These are phyloP conservation scores for Paradoxurus hermaphroditus DNA, from an alignment of 2,113 vertebrate genomes.

Conservation along the genomic window DNA sequence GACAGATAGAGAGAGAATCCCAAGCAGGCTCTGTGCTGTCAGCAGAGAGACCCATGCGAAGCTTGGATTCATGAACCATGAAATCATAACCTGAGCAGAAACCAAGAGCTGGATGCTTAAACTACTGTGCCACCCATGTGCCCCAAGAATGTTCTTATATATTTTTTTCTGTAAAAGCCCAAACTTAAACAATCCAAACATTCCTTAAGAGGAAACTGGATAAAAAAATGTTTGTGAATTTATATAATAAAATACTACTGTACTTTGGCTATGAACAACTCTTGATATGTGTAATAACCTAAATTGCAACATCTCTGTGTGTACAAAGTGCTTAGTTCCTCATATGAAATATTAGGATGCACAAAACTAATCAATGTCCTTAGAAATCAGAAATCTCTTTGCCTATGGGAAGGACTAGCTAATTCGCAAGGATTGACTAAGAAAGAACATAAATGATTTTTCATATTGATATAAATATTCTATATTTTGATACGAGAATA, in stretches of 20 bases:
- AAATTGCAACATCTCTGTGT: not conserved
- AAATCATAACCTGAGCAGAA: too few relatives aligned
- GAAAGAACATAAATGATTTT: not conserved
- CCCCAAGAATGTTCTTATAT: not conserved
- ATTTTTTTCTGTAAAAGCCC: not conserved
- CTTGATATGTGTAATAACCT: not conserved
- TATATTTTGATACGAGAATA: not conserved
- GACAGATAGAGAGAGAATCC: too few relatives aligned
- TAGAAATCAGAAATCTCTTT: not conserved
- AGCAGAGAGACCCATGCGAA: too few relatives aligned
- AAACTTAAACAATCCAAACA: not conserved
- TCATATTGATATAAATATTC: not conserved
- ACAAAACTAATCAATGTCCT: not conserved
- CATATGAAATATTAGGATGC: not conserved
- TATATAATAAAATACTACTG: not conserved
- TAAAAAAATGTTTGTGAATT: not conserved
- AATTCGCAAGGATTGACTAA: not conserved
- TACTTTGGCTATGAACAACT: not conserved
- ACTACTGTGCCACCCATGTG: too few relatives aligned
- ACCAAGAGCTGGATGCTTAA: too few relatives aligned
- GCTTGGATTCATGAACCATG: too few relatives aligned
- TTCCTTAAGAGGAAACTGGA: not conserved
- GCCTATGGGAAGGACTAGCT: not conserved
- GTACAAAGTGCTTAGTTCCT: not conserved
- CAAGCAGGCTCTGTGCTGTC: too few relatives aligned